These are phyloP conservation scores for Pherbina coryleti DNA, from an alignment of 2,888 invertebrate species.

Conservation along the genomic window DNA sequence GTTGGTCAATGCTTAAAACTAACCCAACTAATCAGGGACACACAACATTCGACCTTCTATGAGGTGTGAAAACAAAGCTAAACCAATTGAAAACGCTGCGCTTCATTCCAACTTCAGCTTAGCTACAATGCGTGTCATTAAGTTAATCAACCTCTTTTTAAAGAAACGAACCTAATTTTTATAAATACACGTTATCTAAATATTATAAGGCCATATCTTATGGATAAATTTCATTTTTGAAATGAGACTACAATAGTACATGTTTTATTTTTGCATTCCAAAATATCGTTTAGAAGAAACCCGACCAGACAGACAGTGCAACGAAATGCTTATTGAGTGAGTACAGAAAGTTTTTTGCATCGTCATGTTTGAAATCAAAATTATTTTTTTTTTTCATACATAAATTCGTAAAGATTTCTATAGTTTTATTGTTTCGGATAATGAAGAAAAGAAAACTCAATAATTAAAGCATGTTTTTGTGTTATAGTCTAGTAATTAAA, in stretches of 20 bases:
- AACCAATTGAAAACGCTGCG: too few species aligned
- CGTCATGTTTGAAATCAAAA: constrained; percentile 16
- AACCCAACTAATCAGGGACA: neutral
- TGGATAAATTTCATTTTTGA: constrained; percentile 39
- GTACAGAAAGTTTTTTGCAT: constrained; percentile 1
- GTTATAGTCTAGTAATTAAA: constrained; percentile 11
- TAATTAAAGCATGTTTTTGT: constrained; percentile 24
- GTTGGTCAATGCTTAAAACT: neutral
- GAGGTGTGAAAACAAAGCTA: too few species aligned
- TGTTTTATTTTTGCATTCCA: neutral
- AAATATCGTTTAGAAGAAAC: neutral
- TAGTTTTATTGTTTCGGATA: constrained; percentile 16
- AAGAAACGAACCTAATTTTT: constrained; percentile 7
- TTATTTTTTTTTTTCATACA: neutral
- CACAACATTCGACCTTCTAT: too few species aligned
- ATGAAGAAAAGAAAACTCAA: neutral
- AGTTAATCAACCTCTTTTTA: neutral
- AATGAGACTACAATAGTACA: constrained; percentile 22
- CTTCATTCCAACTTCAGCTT: too few species aligned
- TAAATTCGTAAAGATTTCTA: neutral
- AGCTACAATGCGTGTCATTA: neutral
- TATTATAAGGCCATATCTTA: constrained; percentile 55
- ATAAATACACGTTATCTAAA: constrained; percentile 37
- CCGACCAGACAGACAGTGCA: neutral
- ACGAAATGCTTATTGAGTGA: neutral